A percentile compares a stretch with the other conserved stretches of the same genome.
Conservation (phyloP, 1,140 invertebrate genomes). For the Trachymyrmex cornetzi region DNA sequence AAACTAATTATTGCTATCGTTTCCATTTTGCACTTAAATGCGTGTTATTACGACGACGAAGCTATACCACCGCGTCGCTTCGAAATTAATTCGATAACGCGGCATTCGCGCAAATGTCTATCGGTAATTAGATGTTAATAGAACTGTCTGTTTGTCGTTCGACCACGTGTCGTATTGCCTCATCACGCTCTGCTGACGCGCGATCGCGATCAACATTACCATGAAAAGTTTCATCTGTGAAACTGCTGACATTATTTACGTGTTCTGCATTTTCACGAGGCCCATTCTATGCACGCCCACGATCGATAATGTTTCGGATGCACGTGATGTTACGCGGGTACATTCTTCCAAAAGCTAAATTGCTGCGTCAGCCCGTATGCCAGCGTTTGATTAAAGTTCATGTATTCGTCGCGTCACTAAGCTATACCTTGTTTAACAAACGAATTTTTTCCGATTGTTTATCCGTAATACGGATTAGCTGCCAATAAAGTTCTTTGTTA, state of each 20-base stretch:
- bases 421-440: neutral
- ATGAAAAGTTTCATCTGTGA: constrained; percentile 16
- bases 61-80: too few species aligned
- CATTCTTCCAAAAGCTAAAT: constrained; percentile 19
- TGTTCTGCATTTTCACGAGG: constrained; percentile 19
- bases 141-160: neutral
- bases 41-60: neutral
- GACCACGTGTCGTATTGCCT: neutral
- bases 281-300: neutral
- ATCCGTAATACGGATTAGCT: neutral
- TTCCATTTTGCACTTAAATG: neutral
- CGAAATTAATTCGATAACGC: constrained; percentile 35
- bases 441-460: constrained; percentile 4
- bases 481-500: neutral
- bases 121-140: neutral
- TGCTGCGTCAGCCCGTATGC: constrained; percentile 8
- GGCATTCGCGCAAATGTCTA: neutral
- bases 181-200: neutral
- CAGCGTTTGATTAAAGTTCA: constrained; percentile 25
- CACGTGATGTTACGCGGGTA: neutral
- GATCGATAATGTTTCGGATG: constrained; percentile 25
- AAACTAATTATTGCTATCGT: constrained; percentile 17
- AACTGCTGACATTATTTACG: constrained; percentile 21
- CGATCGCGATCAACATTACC: neutral
- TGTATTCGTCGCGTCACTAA: neutral